Base-by-base conservation (phyloP, 2,797 vertebrate species). In the Pristis pectinata region DNA sequence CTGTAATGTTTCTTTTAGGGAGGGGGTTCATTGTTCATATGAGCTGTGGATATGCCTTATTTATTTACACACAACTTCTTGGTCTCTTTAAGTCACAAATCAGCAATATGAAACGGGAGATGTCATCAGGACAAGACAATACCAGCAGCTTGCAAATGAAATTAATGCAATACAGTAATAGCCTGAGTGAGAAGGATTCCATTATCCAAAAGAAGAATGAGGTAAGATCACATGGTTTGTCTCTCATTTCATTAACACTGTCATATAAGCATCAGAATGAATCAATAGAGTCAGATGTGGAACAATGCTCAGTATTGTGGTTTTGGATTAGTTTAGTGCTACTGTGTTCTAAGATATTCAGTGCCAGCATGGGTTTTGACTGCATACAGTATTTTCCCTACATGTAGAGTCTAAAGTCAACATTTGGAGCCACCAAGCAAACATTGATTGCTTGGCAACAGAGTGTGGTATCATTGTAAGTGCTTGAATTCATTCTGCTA, bases 141-240 rank as follows among this genome's bases (percentile, higher is more conserved):
- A 98, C 98, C 82, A 97, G 95, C 0, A 98, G 97, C 93, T 96
- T 99, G 95, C 97, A 99, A 94, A 96, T 99, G 95, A 98, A 96
- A 94, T 96, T 99, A 96, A 97, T 97, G 0, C 98, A 99, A 96
- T 97, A 99, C 95, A 97, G 98, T 7, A 92, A 96, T 3, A 97
- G 95, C 95, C 30, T 99, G 96, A 98, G 99, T 95, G 97, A 98
- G 95, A 97, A 97, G 56, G 98, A 99, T 93, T 96, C 96, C n/a
- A 96, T 96, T 96, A 98, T 99, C 96, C 98, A 95, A 95, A 96
- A 95, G 30, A 98, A 98, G 96, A 98, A 99, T 95, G 98, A 99
- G 98, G 99, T 95, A 49, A 76, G 41, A 53, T 94, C 70, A 19
- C 7, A 2, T 56, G 15, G 30, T 70, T 76, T 94, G 44, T 76